Evolutionary conservation across 2,797 vertebrate genomes (phyloP).

Genomic region (Manis crassicaudata): DNA sequence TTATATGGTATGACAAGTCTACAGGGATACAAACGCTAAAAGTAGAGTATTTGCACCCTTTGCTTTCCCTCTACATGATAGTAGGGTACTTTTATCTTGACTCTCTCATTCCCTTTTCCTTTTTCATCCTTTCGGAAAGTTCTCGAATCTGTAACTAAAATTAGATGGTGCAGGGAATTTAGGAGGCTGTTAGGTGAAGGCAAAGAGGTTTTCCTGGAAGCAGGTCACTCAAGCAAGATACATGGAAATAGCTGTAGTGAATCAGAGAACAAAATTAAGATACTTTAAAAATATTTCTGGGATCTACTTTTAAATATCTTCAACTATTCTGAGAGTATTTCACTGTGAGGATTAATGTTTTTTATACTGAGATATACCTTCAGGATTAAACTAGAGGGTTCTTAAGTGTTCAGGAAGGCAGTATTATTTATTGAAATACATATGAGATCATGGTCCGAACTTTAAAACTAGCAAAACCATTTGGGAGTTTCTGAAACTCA

Average conservation of each 20-base stretch:
- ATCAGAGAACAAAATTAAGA: background rate
- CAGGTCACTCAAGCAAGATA: background rate
- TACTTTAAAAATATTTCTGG: background rate
- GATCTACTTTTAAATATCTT: background rate
- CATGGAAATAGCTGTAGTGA: too few species aligned
- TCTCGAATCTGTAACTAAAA: background rate
- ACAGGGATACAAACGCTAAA: background rate
- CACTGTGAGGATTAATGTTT: background rate
- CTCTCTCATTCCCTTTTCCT: background rate
- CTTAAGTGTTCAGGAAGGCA: background rate
- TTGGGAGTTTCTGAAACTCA: background rate
- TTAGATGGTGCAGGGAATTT: background rate
- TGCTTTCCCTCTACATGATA: background rate
- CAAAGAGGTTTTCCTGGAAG: background rate
- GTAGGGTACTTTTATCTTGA: background rate
- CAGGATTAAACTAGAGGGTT: background rate
- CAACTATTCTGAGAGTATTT: background rate
- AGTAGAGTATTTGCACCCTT: background rate
- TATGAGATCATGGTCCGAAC: background rate
- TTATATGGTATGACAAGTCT: background rate
- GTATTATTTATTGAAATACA: slow-evolving; percentile 20
- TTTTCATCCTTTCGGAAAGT: background rate
- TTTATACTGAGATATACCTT: background rate
- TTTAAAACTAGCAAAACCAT: background rate
- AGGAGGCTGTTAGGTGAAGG: background rate